phyloP scores from a whole-genome alignment of 35 echinoderm and acorn worm species.

The Acanthaster planci region DNA sequence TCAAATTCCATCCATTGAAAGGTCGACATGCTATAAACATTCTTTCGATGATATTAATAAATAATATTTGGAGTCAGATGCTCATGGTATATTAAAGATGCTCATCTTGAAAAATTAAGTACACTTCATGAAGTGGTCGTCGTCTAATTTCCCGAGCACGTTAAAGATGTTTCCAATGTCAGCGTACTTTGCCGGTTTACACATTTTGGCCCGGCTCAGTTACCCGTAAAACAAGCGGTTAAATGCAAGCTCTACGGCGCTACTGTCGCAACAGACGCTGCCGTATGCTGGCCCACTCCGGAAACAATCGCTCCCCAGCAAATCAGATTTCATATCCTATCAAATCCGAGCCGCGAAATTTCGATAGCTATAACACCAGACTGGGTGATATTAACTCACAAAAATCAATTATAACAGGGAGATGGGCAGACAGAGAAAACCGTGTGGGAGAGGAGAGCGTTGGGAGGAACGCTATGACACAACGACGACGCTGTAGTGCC shows the following conservation, averaged over 20 bases:
- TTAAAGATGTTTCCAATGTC: constrained; percentile 21
- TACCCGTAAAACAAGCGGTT: constrained; percentile 25
- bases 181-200: constrained; percentile 24
- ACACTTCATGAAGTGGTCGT: constrained; percentile 9
- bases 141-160: neutral
- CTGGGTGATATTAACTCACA: constrained; percentile 17
- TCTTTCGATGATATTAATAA: too few species aligned
- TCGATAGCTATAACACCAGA: constrained; percentile 25
- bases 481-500: too few species aligned
- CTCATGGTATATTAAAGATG: too few species aligned
- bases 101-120: neutral
- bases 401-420: neutral
- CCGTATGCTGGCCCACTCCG: neutral
- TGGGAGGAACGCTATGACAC: too few species aligned
- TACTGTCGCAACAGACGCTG: constrained; percentile 17
- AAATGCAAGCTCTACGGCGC: neutral
- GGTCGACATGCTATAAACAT: too few species aligned
- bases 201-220: constrained; percentile 25
- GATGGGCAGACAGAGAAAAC: neutral
- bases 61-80: too few species aligned
- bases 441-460: neutral
- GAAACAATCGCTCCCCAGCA: constrained; percentile 8
- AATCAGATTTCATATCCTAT: constrained; percentile 27
- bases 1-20: too few species aligned
- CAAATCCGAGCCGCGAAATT: constrained; percentile 20